A percentile compares a stretch with the other conserved stretches of the same genome.
Conservation (phyloP, 2,888 invertebrate species). For the Kuschelorhynchus macadamiae region DNA sequence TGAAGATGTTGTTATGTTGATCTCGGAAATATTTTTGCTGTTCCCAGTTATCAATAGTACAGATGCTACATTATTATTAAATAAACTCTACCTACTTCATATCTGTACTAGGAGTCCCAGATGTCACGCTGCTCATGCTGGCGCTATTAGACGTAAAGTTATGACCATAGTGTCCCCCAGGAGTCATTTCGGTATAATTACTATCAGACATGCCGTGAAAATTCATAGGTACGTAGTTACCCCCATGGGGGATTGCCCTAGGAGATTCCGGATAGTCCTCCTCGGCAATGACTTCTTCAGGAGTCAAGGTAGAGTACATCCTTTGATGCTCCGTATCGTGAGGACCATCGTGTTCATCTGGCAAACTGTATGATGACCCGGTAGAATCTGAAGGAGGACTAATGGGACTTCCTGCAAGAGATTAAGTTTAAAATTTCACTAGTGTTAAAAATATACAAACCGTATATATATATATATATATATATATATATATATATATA, state of each 20-base stretch:
- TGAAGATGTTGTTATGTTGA: too few species aligned
- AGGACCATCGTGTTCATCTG: conserved; percentile 73
- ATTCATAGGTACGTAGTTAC: conserved; percentile 35
- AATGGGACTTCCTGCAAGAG: conserved; percentile 42
- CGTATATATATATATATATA: too few species aligned
- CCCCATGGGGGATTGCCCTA: conserved; percentile 3
- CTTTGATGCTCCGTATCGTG: conserved; percentile 54
- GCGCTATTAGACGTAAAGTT: conserved; percentile 74
- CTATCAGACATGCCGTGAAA: not conserved
- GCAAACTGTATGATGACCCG: conserved; percentile 78
- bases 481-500: conserved; percentile 2
- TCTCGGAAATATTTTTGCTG: too few species aligned
- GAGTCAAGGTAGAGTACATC: conserved; percentile 70
- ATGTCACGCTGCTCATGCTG: conserved; percentile 82
- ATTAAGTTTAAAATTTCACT: conserved; percentile 1
- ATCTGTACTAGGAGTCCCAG: conserved; percentile 87
- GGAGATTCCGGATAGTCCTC: conserved; percentile 71
- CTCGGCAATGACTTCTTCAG: conserved; percentile 78
- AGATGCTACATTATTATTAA: too few species aligned
- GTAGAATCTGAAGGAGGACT: conserved; percentile 75
- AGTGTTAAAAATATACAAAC: not conserved
- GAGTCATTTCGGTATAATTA: conserved; percentile 16
- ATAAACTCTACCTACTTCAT: conserved; percentile 27
- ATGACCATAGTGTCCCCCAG: conserved; percentile 45
- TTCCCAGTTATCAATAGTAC: too few species aligned